Evolutionary conservation across 2,888 invertebrate genomes (phyloP).

Genomic region (Metopia argyrocephala): DNA sequence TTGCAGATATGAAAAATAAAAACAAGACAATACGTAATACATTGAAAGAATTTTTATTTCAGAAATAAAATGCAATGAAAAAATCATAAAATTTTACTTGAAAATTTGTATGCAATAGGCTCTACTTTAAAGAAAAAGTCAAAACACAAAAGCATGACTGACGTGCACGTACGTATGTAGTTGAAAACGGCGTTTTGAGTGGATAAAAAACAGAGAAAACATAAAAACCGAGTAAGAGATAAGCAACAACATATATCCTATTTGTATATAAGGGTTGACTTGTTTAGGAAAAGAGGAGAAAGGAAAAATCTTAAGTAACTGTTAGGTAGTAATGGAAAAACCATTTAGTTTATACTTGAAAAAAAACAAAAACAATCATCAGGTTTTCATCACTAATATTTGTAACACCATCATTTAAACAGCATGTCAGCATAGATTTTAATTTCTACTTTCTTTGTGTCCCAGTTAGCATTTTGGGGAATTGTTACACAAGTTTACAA

Average conservation of each 20-base stretch:
- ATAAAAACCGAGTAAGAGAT: not conserved
- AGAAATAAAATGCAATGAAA: slow-evolving; percentile 17
- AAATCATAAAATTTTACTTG: slow-evolving; percentile 26
- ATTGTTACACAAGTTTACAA: too few relatives aligned
- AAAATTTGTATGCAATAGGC: too few relatives aligned
- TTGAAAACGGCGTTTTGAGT: slow-evolving; percentile 11
- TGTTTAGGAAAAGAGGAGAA: not conserved
- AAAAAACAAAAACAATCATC: slow-evolving; percentile 10
- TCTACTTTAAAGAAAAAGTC: too few relatives aligned
- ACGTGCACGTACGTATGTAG: too few relatives aligned
- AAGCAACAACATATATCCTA: too few relatives aligned
- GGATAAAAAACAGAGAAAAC: not conserved
- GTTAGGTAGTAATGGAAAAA: not conserved
- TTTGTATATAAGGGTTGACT: not conserved
- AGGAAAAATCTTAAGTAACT: not conserved
- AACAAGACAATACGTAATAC: too few relatives aligned
- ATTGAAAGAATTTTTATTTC: not conserved
- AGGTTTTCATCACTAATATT: too few relatives aligned
- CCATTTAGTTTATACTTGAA: not conserved
- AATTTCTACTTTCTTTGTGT: too few relatives aligned
- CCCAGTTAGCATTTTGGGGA: too few relatives aligned
- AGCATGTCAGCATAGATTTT: too few relatives aligned
- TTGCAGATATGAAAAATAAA: not conserved
- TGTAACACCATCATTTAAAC: too few relatives aligned
- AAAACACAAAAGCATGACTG: slow-evolving; percentile 7